Conservation (phyloP, 2,113 vertebrate species). For the Ictalurus furcatus region DNA sequence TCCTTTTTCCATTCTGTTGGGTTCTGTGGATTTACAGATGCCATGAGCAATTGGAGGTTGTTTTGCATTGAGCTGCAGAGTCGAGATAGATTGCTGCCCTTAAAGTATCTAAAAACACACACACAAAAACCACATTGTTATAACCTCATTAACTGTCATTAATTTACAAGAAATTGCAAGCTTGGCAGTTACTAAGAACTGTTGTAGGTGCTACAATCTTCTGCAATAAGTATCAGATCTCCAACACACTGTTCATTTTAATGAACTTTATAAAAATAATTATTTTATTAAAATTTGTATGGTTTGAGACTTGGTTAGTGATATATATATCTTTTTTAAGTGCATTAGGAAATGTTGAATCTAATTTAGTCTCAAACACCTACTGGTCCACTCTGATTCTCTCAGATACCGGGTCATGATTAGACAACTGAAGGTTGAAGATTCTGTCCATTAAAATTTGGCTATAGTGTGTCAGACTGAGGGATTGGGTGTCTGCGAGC, state of each 20-base stretch:
- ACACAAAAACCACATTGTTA: slow-evolving; percentile 12
- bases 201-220: background rate
- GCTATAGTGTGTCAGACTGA: slow-evolving; percentile 72
- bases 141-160: background rate
- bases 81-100: slow-evolving; percentile 64
- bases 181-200: background rate
- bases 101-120: slow-evolving; percentile 73
- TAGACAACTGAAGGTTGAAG: slow-evolving; percentile 75
- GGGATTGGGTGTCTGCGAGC: slow-evolving; percentile 67
- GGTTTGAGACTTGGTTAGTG: background rate
- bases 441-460: slow-evolving; percentile 73
- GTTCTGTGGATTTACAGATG: slow-evolving; percentile 32
- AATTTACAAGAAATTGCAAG: background rate
- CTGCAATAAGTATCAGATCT: background rate
- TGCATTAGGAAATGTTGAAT: background rate
- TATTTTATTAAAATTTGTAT: background rate
- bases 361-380: slow-evolving; percentile 55
- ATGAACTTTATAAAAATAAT: background rate
- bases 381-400: slow-evolving; percentile 76
- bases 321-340: background rate
- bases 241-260: background rate
- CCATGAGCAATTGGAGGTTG: slow-evolving; percentile 72
- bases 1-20: slow-evolving; percentile 71
- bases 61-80: slow-evolving; percentile 72
- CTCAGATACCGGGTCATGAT: slow-evolving; percentile 62